Evolutionary conservation across 2,113 vertebrate genomes (phyloP), one percentile per base, ranked within the genome.

Genomic region (Hoplias malabaricus): DNA sequence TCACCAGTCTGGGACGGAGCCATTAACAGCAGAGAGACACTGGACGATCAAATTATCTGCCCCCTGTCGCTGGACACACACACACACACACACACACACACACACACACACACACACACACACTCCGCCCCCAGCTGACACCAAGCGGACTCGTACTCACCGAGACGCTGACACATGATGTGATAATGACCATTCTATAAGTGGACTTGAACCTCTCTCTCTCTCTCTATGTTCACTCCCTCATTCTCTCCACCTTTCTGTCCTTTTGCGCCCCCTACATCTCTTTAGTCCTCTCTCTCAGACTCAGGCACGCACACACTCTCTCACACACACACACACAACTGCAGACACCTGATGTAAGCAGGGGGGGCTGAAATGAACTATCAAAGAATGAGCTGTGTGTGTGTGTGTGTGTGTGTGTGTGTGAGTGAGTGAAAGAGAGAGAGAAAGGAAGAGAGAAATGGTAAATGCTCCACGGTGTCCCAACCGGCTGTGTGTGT

Each of bases 271-370:
- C 75, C 46, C 42, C 0, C 77, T 56, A 53, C n/a, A 46, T 62
- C 42, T 43, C 62, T 21, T 27, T n/a, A n/a, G n/a, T 66, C 40
- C 65, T 13, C 33, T 54, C 48, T 36, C n/a, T 29, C 42, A 66
- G 31, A 38, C 62, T 36, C 62, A 66, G 29, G 36, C 33, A 31
- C 75, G 38, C 36, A 62, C 25, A 48, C 34, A 56, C 48, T 68
- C 14, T 42, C 70, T 65, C 27, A 54, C 54, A 34, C n/a, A 79
- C 69, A 81, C 75, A 79, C 34, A 71, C 59, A 74, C 67, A 54
- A 3, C 33, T 73, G 65, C 79, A 72, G 43, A 54, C 68, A 77
- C 79, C 79, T 81, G 73, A 86, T 87, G 80, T 72, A 80, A 84
- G 73, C 38, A 67, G 56, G 67, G 56, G 59, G 63, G 63, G 38